Conservation (phyloP, 2,113 vertebrate species). For the Podarcis raffonei region DNA sequence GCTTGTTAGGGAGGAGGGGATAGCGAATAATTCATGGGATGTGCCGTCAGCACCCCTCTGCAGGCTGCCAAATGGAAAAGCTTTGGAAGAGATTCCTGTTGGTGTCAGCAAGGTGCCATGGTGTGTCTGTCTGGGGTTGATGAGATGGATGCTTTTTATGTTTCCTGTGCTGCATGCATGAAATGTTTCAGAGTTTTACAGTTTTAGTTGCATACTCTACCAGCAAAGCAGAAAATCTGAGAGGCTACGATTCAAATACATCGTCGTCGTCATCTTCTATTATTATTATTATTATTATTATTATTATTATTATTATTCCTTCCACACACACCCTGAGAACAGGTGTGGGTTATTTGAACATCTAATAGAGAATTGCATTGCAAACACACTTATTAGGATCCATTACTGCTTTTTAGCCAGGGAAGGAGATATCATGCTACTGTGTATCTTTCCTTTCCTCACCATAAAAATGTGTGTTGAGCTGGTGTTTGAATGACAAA, state of each 20-base stretch:
- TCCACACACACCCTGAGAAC: neutral
- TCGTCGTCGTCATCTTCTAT: neutral
- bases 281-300: neutral
- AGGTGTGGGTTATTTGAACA: neutral
- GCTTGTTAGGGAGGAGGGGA: slow-evolving; percentile 42
- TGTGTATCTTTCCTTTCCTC: neutral
- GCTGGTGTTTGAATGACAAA: neutral
- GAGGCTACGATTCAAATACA: neutral
- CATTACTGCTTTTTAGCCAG: no score
- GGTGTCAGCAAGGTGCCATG: neutral
- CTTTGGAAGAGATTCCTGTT: slow-evolving; percentile 13
- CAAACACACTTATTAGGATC: neutral
- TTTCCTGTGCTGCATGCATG: neutral
- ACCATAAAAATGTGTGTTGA: neutral
- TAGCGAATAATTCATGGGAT: slow-evolving; percentile 60
- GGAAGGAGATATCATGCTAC: neutral
- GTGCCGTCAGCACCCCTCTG: slow-evolving; percentile 21
- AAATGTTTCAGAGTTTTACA: neutral
- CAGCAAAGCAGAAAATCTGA: neutral
- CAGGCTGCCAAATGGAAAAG: slow-evolving; percentile 20
- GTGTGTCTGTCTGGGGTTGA: neutral
- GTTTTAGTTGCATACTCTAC: neutral
- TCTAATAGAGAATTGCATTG: neutral
- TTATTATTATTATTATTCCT: neutral
- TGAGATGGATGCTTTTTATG: neutral